These are phyloP conservation scores for Polylopha cassiicola DNA, from an alignment of 2,888 invertebrate species.

Conservation along the genomic window DNA sequence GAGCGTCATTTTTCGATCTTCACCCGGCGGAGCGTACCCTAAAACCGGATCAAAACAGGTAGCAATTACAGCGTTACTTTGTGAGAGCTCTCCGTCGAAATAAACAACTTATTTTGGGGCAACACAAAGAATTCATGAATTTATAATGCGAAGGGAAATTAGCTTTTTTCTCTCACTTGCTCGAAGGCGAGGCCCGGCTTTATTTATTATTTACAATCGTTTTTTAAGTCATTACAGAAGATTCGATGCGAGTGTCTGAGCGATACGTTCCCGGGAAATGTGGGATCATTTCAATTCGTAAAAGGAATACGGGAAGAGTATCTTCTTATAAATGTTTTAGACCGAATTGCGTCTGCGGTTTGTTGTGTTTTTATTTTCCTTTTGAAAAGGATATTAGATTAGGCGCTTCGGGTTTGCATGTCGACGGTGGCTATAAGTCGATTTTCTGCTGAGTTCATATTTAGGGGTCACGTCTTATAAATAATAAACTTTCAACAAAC, in stretches of 20 bases:
- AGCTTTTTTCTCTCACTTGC: constrained; percentile 56
- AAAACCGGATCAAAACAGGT: constrained; percentile 35
- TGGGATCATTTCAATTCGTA: constrained; percentile 20
- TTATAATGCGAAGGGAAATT: constrained; percentile 67
- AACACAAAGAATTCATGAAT: constrained; percentile 70
- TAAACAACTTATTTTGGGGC: constrained; percentile 65
- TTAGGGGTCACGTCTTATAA: too few species aligned
- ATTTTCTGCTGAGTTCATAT: too few species aligned
- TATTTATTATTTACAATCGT: constrained; percentile 25
- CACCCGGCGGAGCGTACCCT: constrained; percentile 12
- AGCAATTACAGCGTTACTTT: constrained; percentile 50
- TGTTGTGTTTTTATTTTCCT: too few species aligned
- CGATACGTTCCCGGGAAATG: constrained; percentile 6
- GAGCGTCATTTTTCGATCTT: constrained; percentile 21
- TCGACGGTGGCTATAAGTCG: too few species aligned
- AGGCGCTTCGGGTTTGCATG: too few species aligned
- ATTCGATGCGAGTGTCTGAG: constrained; percentile 18
- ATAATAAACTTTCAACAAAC: too few species aligned
- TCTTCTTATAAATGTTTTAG: too few species aligned
- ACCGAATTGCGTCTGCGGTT: too few species aligned
- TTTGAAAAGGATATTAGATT: too few species aligned
- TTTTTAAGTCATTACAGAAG: constrained; percentile 23
- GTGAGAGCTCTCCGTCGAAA: constrained; percentile 44
- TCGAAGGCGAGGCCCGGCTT: constrained; percentile 17
- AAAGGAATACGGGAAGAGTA: constrained; percentile 14